These are phyloP conservation scores for Penaeus chinensis DNA, from an alignment of 1,140 invertebrate species.

Conservation along the genomic window DNA sequence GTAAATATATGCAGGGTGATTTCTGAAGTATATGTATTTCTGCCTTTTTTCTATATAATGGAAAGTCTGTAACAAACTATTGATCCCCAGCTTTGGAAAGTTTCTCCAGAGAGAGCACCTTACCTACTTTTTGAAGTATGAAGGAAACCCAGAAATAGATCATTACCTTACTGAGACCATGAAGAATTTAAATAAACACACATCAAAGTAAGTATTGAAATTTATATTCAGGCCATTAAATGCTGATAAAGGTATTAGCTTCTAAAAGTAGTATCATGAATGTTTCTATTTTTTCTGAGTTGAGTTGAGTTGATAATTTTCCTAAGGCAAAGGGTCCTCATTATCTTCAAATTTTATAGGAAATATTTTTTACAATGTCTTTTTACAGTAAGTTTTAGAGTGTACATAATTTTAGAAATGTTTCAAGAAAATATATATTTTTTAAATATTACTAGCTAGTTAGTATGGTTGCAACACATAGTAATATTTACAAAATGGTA, in stretches of 20 bases:
- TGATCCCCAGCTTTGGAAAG: constrained; percentile 41
- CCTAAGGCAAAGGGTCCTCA: no score
- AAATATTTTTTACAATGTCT: no score
- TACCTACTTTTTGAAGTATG: constrained; percentile 40
- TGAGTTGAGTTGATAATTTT: no score
- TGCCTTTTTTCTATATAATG: neutral
- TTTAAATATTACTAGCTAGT: no score
- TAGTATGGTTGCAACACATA: no score
- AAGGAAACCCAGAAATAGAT: constrained; percentile 49
- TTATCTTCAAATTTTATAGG: no score
- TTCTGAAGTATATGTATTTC: neutral
- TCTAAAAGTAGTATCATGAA: neutral
- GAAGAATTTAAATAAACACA: constrained; percentile 40
- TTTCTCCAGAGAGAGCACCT: constrained; percentile 35
- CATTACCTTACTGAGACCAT: constrained; percentile 32
- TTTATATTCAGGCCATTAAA: neutral
- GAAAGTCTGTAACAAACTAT: neutral
- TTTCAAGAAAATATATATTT: no score
- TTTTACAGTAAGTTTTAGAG: no score
- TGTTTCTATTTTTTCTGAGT: no score
- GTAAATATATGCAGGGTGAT: neutral
- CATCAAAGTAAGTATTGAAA: constrained; percentile 28
- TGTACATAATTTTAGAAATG: no score
- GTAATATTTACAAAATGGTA: neutral
- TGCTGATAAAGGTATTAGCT: neutral